Conservation (phyloP, 2,113 vertebrate species). For the Phoxinus phoxinus region DNA sequence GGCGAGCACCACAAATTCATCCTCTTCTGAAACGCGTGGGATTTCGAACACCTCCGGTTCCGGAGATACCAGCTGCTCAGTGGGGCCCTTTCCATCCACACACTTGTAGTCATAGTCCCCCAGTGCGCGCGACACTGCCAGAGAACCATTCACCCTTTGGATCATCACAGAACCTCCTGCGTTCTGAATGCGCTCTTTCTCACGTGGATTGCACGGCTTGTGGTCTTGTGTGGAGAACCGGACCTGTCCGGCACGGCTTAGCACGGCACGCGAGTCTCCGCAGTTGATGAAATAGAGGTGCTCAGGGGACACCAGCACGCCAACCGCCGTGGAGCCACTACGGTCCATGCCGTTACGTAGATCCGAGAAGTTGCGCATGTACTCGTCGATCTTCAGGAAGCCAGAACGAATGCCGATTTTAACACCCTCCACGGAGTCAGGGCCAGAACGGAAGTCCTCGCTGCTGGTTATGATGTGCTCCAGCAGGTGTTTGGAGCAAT, state of each 20-base stretch:
- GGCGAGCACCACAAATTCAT: slow-evolving; percentile 97
- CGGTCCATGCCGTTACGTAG: slow-evolving; percentile 98
- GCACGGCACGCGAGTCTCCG: slow-evolving; percentile 94
- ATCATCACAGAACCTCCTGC: slow-evolving; percentile 99
- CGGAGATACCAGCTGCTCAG: slow-evolving; percentile 98
- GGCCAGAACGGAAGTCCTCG: slow-evolving; percentile 86
- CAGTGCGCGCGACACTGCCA: slow-evolving; percentile 96
- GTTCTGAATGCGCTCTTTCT: slow-evolving; percentile 98
- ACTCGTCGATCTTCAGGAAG: slow-evolving; percentile 98
- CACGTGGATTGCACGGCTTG: slow-evolving; percentile 97
- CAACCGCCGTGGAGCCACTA: slow-evolving; percentile 97
- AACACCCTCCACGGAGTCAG: slow-evolving; percentile 90
- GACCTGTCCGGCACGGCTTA: slow-evolving; percentile 91
- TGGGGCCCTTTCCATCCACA: slow-evolving; percentile 97
- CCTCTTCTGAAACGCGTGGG: slow-evolving; percentile 88
- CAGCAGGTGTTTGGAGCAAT: slow-evolving; percentile 95
- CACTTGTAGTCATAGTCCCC: slow-evolving; percentile 99
- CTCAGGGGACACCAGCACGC: slow-evolving; percentile 91
- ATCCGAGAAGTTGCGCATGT: slow-evolving; percentile 98
- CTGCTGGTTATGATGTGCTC: slow-evolving; percentile 94
- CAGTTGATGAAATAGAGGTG: slow-evolving; percentile 99
- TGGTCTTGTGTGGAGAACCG: slow-evolving; percentile 99
- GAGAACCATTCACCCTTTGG: slow-evolving; percentile 96
- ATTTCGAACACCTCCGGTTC: slow-evolving; percentile 98
- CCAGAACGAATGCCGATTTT: slow-evolving; percentile 96